Evolutionary conservation across 2,888 invertebrate genomes (phyloP).

Genomic region (Orchestes rusci): DNA sequence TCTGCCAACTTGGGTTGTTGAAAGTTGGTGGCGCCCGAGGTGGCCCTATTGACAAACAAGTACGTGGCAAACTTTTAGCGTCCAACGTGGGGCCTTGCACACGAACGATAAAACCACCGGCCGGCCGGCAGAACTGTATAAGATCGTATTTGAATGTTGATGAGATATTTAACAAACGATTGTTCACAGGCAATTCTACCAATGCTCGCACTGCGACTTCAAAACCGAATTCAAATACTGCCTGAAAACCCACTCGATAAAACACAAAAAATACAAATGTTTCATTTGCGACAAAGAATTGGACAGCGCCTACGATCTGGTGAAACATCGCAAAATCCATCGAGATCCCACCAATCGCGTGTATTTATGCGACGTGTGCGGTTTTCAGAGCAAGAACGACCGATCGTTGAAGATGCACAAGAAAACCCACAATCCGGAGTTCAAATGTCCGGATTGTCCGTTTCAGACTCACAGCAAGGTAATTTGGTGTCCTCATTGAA

Average conservation of each 20-base stretch:
- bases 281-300: slow-evolving; percentile 15
- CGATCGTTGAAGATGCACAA: slow-evolving; percentile 22
- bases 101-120: no score
- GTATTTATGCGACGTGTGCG: slow-evolving; percentile 21
- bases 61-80: no score
- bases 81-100: no score
- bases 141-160: no score
- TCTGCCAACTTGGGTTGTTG: no score
- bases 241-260: slow-evolving; percentile 20
- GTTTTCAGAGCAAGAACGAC: slow-evolving; percentile 23
- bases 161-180: no score
- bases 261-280: slow-evolving; percentile 20
- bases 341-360: slow-evolving; percentile 16
- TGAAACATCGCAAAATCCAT: slow-evolving; percentile 19
- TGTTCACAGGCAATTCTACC: slow-evolving; percentile 12
- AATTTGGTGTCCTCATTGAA: no score
- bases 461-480: slow-evolving; percentile 24
- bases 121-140: no score
- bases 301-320: slow-evolving; percentile 17
- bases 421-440: slow-evolving; percentile 23
- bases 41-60: no score
- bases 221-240: slow-evolving; percentile 19
- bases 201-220: slow-evolving; percentile 19
- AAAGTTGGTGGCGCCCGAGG: no score
- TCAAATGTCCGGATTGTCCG: slow-evolving; percentile 23